Conservation (phyloP, 2,888 invertebrate genomes). For the Xylota sylvarum region DNA sequence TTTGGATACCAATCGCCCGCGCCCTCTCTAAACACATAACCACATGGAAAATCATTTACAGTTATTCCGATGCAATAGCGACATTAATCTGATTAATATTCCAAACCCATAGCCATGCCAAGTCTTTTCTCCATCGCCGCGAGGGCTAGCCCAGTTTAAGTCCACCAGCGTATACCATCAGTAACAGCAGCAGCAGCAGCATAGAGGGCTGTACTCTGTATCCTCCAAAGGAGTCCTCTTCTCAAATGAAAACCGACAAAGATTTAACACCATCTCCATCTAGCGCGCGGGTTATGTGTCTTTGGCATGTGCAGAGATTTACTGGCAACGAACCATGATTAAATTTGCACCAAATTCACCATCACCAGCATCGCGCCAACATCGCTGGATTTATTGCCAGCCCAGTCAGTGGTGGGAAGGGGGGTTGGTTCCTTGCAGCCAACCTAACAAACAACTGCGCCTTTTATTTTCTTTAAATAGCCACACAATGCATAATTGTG, state of each 20-base stretch:
- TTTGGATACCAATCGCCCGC: too few species aligned
- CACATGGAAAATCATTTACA: conserved; percentile 51
- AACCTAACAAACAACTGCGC: conserved; percentile 52
- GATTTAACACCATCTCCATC: conserved; percentile 65
- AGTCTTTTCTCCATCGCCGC: conserved; percentile 1
- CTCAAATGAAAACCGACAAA: conserved; percentile 24
- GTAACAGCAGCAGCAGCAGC: not conserved
- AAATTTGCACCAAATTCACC: conserved; percentile 77
- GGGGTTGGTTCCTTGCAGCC: conserved; percentile 7
- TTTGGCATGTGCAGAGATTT: conserved; percentile 76
- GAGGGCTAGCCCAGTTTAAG: conserved; percentile 59
- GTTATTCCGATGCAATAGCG: conserved; percentile 66
- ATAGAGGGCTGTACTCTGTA: not conserved
- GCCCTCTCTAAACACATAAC: not conserved
- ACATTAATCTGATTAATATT: conserved; percentile 75
- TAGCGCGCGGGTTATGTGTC: conserved; percentile 46
- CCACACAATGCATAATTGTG: conserved; percentile 74
- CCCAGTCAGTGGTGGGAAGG: not conserved
- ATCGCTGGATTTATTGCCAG: conserved; percentile 52
- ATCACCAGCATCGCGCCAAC: conserved; percentile 61
- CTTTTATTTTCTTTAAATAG: conserved; percentile 64
- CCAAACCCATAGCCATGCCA: conserved; percentile 52
- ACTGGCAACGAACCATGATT: conserved; percentile 70
- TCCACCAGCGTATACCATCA: not conserved
- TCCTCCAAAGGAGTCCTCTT: conserved; percentile 45